Percentiles rank a stretch among this genome's conserved stretches.
These are phyloP conservation scores for Anolis apletophallus DNA, from an alignment of 2,797 vertebrate genomes.

Conservation along the genomic window DNA sequence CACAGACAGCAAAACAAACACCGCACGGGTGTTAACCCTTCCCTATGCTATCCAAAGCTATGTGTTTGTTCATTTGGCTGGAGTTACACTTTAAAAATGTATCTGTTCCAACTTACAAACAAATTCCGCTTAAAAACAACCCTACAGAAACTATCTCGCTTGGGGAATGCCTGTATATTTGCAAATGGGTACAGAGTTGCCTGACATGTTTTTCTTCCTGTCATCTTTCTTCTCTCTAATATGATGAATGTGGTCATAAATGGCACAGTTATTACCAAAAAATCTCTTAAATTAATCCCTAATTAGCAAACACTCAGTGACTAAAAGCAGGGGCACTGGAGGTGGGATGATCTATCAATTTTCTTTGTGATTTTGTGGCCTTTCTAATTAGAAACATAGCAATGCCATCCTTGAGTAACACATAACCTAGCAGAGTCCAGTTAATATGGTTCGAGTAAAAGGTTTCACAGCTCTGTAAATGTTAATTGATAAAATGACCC, in stretches of 20 bases:
- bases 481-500: background rate
- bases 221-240: conserved; percentile 33
- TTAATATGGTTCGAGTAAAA: background rate
- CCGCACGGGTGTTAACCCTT: too few species aligned
- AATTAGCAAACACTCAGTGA: conserved; percentile 8
- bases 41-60: too few species aligned
- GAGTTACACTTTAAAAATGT: background rate
- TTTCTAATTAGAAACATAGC: background rate
- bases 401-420: background rate
- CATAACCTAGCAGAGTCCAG: background rate
- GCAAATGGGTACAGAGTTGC: background rate
- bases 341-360: conserved; percentile 1
- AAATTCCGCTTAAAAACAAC: too few species aligned
- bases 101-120: too few species aligned
- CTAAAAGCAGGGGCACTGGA: background rate
- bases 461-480: background rate
- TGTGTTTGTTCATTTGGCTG: too few species aligned
- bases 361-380: conserved; percentile 27
- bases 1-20: too few species aligned
- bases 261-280: conserved; percentile 28
- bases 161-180: background rate
- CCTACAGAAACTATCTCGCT: too few species aligned
- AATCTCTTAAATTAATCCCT: conserved; percentile 38
- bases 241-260: conserved; percentile 41
- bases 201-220: background rate